Conservation (phyloP, 2,888 invertebrate species). For the Helobdella robusta region DNA sequence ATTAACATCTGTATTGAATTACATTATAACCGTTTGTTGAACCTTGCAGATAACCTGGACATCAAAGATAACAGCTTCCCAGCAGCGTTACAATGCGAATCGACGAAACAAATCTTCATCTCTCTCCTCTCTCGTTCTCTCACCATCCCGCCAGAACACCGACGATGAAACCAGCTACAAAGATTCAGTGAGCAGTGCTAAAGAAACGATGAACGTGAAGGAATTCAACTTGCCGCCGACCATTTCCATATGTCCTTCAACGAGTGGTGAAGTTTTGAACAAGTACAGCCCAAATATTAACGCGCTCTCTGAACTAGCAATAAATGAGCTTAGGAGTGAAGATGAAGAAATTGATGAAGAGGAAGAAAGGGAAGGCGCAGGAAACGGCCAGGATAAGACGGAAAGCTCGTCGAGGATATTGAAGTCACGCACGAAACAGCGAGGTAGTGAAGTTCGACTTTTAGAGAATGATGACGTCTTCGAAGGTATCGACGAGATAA, state of each 20-base stretch:
- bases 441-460: slow-evolving; percentile 22
- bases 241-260: too few relatives aligned
- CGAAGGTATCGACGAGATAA: not conserved
- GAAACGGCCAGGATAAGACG: not conserved
- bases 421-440: slow-evolving; percentile 16
- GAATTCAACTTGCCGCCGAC: too few relatives aligned
- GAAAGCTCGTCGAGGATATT: not conserved
- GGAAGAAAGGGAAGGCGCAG: slow-evolving; percentile 12
- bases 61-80: slow-evolving; percentile 11
- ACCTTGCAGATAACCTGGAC: slow-evolving; percentile 15
- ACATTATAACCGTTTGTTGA: not conserved
- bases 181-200: not conserved
- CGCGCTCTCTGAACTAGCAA: too few relatives aligned
- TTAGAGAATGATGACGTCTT: slow-evolving; percentile 8
- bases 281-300: too few relatives aligned
- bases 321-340: too few relatives aligned
- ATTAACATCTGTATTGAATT: too few relatives aligned
- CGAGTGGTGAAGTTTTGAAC: too few relatives aligned
- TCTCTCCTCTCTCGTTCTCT: not conserved
- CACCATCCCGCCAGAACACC: not conserved
- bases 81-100: slow-evolving; percentile 12
- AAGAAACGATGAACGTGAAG: not conserved
- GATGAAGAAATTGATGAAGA: slow-evolving; percentile 6
- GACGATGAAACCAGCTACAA: slow-evolving; percentile 2
- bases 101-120: not conserved